These are phyloP conservation scores for Grapholita molesta DNA, from an alignment of 1,140 invertebrate species.

Conservation along the genomic window DNA sequence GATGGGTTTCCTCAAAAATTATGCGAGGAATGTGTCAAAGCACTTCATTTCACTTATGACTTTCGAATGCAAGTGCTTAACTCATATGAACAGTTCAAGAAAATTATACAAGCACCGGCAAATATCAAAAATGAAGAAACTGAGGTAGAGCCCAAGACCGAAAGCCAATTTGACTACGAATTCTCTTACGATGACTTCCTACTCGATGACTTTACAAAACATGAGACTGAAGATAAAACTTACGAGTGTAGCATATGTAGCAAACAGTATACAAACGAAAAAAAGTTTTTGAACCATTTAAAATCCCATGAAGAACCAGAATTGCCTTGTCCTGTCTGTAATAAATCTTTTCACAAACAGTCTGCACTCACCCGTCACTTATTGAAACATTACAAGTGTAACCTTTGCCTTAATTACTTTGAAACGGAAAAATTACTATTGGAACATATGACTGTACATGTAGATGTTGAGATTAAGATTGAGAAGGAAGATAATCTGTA, in stretches of 20 bases:
- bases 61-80: constrained; percentile 58
- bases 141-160: constrained; percentile 33
- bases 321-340: constrained; percentile 43
- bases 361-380: constrained; percentile 47
- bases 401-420: constrained; percentile 33
- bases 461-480: constrained; percentile 29
- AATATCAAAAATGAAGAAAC: constrained; percentile 42
- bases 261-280: constrained; percentile 39
- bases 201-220: constrained; percentile 29
- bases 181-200: constrained; percentile 33
- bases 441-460: constrained; percentile 36
- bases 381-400: constrained; percentile 40
- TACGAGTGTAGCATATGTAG: constrained; percentile 36
- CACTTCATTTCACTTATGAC: constrained; percentile 47
- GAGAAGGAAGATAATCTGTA: constrained; percentile 28
- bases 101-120: constrained; percentile 29
- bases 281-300: constrained; percentile 46
- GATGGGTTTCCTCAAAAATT: constrained; percentile 69
- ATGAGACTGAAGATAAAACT: constrained; percentile 12
- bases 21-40: constrained; percentile 59
- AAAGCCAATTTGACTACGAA: constrained; percentile 35
- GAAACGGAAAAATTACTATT: constrained; percentile 33
- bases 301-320: constrained; percentile 29
- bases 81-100: constrained; percentile 51
- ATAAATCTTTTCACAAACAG: constrained; percentile 49